Percentiles rank a stretch among this genome's conserved stretches.
Conservation (phyloP, 2,888 invertebrate species). For the Drosophila mayaguana region DNA sequence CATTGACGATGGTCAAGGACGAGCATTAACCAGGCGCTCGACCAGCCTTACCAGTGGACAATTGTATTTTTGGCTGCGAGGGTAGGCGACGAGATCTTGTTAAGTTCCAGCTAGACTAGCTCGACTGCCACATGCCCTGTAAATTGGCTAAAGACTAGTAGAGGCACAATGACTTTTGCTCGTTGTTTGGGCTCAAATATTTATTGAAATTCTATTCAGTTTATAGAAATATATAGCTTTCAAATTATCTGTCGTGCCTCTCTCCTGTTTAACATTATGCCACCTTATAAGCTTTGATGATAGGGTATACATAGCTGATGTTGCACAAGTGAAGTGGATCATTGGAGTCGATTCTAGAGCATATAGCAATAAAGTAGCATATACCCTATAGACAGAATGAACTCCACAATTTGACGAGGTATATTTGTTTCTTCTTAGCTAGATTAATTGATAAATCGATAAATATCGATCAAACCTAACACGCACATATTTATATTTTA, state of each 20-base stretch:
- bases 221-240: too few species aligned
- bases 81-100: not conserved
- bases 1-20: constrained; percentile 69
- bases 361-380: not conserved
- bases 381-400: not conserved
- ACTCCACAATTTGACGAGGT: not conserved
- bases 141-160: not conserved
- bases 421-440: too few species aligned
- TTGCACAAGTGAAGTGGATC: not conserved
- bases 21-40: constrained; percentile 58
- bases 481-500: too few species aligned
- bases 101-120: constrained; percentile 3
- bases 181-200: not conserved
- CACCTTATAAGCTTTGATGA: not conserved
- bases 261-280: not conserved
- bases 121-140: constrained; percentile 1
- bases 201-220: not conserved
- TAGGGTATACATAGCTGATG: not conserved
- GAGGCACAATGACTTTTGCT: too few species aligned
- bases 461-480: not conserved
- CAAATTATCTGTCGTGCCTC: not conserved
- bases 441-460: not conserved
- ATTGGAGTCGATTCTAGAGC: not conserved
- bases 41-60: constrained; percentile 3
- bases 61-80: constrained; percentile 26